A percentile compares a stretch with the other conserved stretches of the same genome.
Evolutionary conservation across 2,113 vertebrate species (phyloP).

Genomic region (Theropithecus gelada): DNA sequence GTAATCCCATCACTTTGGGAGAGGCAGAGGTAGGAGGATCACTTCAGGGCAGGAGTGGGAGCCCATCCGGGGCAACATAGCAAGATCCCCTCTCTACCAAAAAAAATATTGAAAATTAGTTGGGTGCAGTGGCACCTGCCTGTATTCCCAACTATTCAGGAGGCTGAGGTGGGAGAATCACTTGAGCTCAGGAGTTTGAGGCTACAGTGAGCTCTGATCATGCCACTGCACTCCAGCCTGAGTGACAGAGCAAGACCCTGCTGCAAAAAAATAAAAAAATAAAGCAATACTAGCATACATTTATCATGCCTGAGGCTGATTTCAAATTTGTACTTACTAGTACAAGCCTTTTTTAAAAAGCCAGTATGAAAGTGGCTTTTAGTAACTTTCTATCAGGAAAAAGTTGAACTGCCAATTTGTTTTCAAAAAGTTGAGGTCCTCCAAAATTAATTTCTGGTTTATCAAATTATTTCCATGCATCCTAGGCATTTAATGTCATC

Average conservation of each 20-base stretch:
- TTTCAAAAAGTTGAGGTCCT: neutral
- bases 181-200: neutral
- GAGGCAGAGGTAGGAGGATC: too few relatives aligned
- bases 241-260: neutral
- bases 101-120: too few relatives aligned
- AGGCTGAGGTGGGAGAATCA: neutral
- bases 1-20: too few relatives aligned
- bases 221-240: neutral
- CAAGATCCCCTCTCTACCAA: too few relatives aligned
- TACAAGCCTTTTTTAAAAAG: neutral
- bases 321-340: neutral
- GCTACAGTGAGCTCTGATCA: neutral
- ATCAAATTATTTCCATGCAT: neutral
- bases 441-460: constrained; percentile 5
- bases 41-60: too few relatives aligned
- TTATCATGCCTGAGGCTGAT: neutral
- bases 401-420: neutral
- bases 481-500: neutral
- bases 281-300: neutral
- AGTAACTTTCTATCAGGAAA: neutral
- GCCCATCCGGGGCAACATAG: too few relatives aligned
- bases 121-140: too few relatives aligned
- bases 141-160: neutral
- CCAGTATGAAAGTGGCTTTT: neutral
- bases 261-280: neutral